Conservation (phyloP, 1,140 invertebrate genomes). For the Nephila pilipes region DNA sequence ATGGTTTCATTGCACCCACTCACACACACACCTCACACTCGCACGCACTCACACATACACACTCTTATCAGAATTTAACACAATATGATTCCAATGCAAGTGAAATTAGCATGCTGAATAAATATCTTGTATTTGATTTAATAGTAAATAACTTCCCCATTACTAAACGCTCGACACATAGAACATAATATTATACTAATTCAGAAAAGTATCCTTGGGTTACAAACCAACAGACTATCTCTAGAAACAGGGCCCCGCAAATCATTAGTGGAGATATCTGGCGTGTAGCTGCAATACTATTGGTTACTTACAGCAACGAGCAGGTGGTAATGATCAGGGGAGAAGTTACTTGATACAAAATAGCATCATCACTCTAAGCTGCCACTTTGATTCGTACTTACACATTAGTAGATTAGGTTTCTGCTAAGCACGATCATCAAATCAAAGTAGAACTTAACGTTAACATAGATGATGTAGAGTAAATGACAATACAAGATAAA, state of each 20-base stretch:
- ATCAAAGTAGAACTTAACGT: slow-evolving; percentile 1
- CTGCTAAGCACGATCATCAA: neutral
- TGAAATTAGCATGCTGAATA: too few species aligned
- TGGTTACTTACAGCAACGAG: neutral
- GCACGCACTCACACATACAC: too few species aligned
- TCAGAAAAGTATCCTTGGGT: neutral
- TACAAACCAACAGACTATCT: neutral
- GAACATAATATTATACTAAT: neutral
- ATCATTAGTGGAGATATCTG: neutral
- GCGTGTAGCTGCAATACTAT: neutral
- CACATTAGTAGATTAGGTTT: neutral
- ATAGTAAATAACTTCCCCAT: too few species aligned
- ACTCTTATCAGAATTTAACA: too few species aligned
- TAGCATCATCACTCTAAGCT: neutral
- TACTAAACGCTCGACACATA: too few species aligned
- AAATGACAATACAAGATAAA: neutral
- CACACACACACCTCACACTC: too few species aligned
- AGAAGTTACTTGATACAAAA: slow-evolving; percentile 38
- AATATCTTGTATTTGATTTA: too few species aligned
- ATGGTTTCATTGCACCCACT: too few species aligned
- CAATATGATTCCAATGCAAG: too few species aligned
- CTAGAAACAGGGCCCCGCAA: neutral
- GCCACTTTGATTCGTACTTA: neutral
- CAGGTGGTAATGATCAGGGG: slow-evolving; percentile 38
- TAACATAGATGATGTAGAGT: neutral